These are phyloP conservation scores for Creontiades dilutus DNA, from an alignment of 2,888 invertebrate genomes.

Conservation along the genomic window DNA sequence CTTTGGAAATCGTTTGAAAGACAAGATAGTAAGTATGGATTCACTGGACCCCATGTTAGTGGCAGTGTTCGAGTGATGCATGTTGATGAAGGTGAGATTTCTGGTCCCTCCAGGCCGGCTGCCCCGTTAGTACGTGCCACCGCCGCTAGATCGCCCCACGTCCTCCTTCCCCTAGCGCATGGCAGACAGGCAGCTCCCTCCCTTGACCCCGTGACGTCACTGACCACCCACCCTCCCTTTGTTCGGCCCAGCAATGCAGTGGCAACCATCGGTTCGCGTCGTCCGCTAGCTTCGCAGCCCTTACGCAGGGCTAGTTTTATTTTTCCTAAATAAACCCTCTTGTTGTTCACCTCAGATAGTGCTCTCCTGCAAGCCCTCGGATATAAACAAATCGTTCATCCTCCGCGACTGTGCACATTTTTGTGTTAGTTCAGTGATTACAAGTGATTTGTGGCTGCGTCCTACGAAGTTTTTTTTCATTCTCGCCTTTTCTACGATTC, in stretches of 20 bases:
- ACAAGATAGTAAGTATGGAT: no score
- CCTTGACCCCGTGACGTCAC: constrained; percentile 60
- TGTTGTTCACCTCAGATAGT: constrained; percentile 3
- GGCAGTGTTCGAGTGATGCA: no score
- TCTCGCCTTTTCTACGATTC: not conserved
- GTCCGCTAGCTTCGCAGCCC: not conserved
- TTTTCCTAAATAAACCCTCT: not conserved
- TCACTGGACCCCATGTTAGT: no score
- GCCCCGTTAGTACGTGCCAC: not conserved
- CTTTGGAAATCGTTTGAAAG: no score
- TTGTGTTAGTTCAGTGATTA: constrained; percentile 62
- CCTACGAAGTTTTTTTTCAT: constrained; percentile 47
- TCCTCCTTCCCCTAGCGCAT: constrained; percentile 17
- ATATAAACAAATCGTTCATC: not conserved
- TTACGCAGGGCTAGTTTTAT: not conserved
- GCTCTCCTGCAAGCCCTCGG: not conserved
- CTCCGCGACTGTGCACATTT: not conserved
- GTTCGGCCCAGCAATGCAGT: constrained; percentile 68
- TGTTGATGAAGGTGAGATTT: no score
- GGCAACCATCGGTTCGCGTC: constrained; percentile 64
- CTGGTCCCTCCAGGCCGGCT: not conserved
- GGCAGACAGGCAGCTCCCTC: constrained; percentile 42
- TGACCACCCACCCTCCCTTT: constrained; percentile 53
- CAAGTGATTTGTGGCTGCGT: constrained; percentile 54
- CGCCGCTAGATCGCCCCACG: constrained; percentile 4